Percentiles rank a stretch among this genome's conserved stretches.
Evolutionary conservation across 2,888 invertebrate species (phyloP).

Genomic region (Kuschelorhynchus macadamiae): DNA sequence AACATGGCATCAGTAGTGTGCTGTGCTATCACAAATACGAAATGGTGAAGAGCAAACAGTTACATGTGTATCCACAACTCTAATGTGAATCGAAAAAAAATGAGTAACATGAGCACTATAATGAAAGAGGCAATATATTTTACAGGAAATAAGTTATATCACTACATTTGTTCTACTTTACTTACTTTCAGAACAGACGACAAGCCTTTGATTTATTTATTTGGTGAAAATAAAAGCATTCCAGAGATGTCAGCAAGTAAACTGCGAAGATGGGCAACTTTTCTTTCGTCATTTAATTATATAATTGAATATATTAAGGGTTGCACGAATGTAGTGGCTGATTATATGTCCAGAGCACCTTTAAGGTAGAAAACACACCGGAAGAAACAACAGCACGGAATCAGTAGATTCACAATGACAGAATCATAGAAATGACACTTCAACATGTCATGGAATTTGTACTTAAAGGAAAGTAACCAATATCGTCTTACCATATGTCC

Average conservation of each 20-base stretch:
- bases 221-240: constrained; percentile 26
- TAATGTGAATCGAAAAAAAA: constrained; percentile 25
- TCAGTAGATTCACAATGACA: too few relatives aligned
- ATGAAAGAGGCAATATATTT: constrained; percentile 39
- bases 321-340: constrained; percentile 33
- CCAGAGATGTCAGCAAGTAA: constrained; percentile 18
- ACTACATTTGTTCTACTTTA: constrained; percentile 34
- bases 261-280: constrained; percentile 51
- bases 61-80: constrained; percentile 45
- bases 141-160: constrained; percentile 40
- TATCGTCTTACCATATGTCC: too few relatives aligned
- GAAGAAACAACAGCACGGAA: constrained; percentile 24
- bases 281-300: constrained; percentile 39
- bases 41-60: constrained; percentile 43
- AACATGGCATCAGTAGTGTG: constrained; percentile 42
- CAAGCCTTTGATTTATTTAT: constrained; percentile 9
- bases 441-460: too few relatives aligned
- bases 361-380: neutral
- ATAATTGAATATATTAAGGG: constrained; percentile 38
- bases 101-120: constrained; percentile 17
- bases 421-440: too few relatives aligned
- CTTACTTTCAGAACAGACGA: constrained; percentile 29
- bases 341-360: constrained; percentile 36
- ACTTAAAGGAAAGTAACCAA: too few relatives aligned
- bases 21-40: neutral